phyloP scores from a whole-genome alignment of 2,113 vertebrate genomes.

The Damaliscus lunatus region DNA sequence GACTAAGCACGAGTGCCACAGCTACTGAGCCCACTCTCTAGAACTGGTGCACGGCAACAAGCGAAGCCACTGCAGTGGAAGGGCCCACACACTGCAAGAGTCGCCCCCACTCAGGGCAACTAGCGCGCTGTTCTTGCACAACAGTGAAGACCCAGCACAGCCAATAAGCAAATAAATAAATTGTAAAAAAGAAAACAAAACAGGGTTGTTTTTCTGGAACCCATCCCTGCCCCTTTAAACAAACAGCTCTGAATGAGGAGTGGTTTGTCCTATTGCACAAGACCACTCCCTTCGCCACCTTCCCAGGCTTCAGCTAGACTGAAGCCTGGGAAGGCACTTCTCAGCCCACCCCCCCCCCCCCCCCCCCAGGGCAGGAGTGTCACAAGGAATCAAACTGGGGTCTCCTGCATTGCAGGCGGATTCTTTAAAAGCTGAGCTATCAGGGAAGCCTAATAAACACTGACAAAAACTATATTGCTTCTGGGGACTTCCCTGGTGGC shows the following conservation, averaged over 20 bases:
- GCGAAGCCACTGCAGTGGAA: background rate
- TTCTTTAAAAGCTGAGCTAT: background rate
- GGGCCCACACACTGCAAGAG: background rate
- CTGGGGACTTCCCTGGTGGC: background rate
- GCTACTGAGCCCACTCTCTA: background rate
- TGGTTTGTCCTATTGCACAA: constrained; percentile 27
- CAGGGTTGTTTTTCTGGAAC: background rate
- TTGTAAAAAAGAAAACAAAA: background rate
- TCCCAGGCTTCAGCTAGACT: background rate
- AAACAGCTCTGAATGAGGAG: constrained; percentile 19
- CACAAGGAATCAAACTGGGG: background rate
- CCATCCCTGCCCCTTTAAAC: constrained; percentile 34
- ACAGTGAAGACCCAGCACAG: background rate
- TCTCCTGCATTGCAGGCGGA: background rate
- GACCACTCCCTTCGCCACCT: constrained; percentile 24
- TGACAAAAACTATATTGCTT: background rate
- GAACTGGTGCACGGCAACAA: background rate
- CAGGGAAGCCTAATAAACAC: background rate
- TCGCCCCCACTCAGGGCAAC: background rate
- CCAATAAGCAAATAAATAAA: background rate
- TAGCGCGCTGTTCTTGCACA: background rate
- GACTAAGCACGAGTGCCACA: background rate
- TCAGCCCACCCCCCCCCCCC: background rate
- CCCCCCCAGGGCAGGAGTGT: no score
- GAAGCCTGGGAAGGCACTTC: background rate